Conservation (phyloP, 1,140 invertebrate species). For the Drosophila pallidifrons region DNA sequence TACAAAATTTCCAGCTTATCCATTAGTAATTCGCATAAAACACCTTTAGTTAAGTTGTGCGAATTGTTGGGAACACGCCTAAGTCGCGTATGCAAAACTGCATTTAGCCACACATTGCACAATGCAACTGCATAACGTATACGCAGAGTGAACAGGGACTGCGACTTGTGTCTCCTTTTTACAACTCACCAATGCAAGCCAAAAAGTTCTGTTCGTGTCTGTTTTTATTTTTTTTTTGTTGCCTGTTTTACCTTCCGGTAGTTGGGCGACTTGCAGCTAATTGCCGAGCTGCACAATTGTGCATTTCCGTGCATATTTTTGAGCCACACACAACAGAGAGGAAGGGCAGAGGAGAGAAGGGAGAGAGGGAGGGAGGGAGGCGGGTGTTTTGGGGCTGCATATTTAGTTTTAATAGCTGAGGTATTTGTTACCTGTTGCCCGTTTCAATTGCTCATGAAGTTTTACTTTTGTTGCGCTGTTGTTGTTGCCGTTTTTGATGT, state of each 20-base stretch:
- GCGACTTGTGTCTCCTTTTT: constrained; percentile 35
- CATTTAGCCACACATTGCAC: constrained; percentile 31
- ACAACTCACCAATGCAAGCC: constrained; percentile 60
- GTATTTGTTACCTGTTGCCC: constrained; percentile 82
- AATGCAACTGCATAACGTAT: constrained; percentile 59
- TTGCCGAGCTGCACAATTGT: constrained; percentile 84
- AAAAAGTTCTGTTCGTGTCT: constrained; percentile 47
- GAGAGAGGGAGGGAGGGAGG: not conserved
- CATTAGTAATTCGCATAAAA: too few relatives aligned
- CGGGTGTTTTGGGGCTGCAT: constrained; percentile 61
- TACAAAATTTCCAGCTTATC: too few relatives aligned
- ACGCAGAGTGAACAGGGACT: constrained; percentile 13
- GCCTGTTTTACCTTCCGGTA: constrained; percentile 53
- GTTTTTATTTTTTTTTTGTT: constrained; percentile 20
- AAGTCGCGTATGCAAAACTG: constrained; percentile 5
- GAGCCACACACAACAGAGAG: constrained; percentile 39
- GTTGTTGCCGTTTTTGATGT: constrained; percentile 50
- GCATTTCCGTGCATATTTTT: constrained; percentile 84
- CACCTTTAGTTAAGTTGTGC: not conserved
- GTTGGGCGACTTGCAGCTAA: constrained; percentile 70
- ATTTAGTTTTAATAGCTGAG: constrained; percentile 82
- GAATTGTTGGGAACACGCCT: constrained; percentile 2
- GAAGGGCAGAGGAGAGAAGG: not conserved
- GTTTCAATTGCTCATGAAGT: constrained; percentile 79
- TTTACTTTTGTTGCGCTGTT: constrained; percentile 50